phyloP scores from a whole-genome alignment of 64 coral and sea anemone genomes.

The Stylophora pistillata region DNA sequence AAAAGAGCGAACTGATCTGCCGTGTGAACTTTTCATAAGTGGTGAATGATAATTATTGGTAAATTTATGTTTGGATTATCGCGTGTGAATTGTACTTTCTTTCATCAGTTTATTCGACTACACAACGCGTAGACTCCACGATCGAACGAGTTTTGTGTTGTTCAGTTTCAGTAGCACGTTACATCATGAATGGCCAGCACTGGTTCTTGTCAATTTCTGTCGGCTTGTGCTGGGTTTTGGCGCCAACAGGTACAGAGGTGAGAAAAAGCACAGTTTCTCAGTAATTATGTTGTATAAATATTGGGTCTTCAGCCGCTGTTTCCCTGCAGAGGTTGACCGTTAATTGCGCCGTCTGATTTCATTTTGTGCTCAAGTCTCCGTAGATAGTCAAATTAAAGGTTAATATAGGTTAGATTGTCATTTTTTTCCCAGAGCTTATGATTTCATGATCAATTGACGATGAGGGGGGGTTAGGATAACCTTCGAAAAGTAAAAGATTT shows the following conservation, averaged over 20 bases:
- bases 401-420: background rate
- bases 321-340: too few relatives aligned
- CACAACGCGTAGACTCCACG: background rate
- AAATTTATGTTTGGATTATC: background rate
- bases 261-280: background rate
- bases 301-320: too few relatives aligned
- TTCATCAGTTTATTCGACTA: background rate
- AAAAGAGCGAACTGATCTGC: too few relatives aligned
- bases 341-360: background rate
- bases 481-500: background rate
- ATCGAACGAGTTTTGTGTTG: background rate
- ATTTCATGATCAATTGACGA: background rate
- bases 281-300: background rate
- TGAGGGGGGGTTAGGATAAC: background rate
- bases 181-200: background rate
- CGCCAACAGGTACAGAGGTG: constrained; percentile 35
- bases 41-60: background rate
- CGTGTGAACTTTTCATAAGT: background rate
- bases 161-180: background rate
- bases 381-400: background rate
- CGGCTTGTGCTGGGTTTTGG: constrained; percentile 20
- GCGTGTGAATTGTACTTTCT: background rate
- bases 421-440: background rate
- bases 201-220: background rate
- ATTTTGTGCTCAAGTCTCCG: background rate